phyloP scores from a whole-genome alignment of 1,140 invertebrate species.

The Bombus breviceps region DNA sequence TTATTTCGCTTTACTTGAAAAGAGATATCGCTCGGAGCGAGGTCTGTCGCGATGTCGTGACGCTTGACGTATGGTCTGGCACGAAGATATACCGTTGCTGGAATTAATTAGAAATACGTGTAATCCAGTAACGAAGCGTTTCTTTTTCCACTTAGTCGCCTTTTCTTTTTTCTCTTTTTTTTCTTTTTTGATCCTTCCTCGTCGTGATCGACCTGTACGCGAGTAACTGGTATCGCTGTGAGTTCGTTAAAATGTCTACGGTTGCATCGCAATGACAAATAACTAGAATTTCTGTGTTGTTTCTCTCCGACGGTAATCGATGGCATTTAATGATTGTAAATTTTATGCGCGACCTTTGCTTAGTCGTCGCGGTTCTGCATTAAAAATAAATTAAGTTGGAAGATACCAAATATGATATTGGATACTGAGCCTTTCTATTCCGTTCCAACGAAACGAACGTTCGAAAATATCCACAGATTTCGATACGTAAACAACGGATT shows the following conservation, averaged over 20 bases:
- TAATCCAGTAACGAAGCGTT: conserved; percentile 18
- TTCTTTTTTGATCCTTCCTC: not conserved
- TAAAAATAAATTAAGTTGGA: conserved; percentile 51
- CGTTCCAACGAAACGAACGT: not conserved
- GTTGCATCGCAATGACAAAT: conserved; percentile 33
- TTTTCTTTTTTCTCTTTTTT: too few species aligned
- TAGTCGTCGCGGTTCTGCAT: conserved; percentile 18
- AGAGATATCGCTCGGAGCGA: not conserved
- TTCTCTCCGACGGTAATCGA: not conserved
- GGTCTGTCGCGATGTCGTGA: not conserved
- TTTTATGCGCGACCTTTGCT: conserved; percentile 53
- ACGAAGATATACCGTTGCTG: conserved; percentile 37
- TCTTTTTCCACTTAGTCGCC: not conserved
- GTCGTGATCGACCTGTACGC: not conserved
- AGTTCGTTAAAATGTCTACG: conserved; percentile 6
- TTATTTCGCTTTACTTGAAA: not conserved
- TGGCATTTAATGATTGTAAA: conserved; percentile 50
- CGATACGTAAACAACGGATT: not conserved
- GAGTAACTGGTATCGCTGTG: not conserved
- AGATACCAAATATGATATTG: conserved; percentile 32
- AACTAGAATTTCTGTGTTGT: conserved; percentile 31
- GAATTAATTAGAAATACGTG: conserved; percentile 48
- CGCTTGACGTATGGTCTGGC: conserved; percentile 7
- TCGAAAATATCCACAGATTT: not conserved
- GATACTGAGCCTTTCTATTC: conserved; percentile 43